phyloP scores from a whole-genome alignment of 2,797 vertebrate genomes.

The Halcyon badia region DNA sequence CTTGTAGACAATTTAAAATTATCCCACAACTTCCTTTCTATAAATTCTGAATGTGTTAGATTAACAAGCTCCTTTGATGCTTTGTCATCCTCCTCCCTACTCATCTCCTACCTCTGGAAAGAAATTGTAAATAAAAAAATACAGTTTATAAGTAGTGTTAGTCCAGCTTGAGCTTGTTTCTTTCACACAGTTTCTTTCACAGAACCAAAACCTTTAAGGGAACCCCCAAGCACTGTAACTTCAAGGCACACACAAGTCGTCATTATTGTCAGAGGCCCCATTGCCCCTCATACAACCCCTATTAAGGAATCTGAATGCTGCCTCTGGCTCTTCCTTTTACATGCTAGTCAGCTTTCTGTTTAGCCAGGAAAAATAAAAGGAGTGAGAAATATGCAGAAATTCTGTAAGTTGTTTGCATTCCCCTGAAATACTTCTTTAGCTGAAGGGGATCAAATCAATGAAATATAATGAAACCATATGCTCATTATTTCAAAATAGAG shows the following conservation, averaged over 20 bases:
- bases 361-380: conserved; percentile 71
- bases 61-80: neutral
- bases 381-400: conserved; percentile 72
- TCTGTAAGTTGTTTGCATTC: conserved; percentile 78
- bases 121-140: neutral
- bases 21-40: neutral
- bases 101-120: neutral
- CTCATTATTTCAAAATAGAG: conserved; percentile 82
- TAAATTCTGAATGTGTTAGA: neutral
- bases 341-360: conserved; percentile 65
- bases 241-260: neutral
- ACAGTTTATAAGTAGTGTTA: neutral
- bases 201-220: neutral
- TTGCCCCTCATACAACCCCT: neutral
- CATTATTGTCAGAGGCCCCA: neutral
- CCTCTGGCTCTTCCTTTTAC: conserved; percentile 57
- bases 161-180: neutral
- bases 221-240: neutral
- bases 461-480: conserved; percentile 86
- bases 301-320: conserved; percentile 30
- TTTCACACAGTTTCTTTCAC: neutral
- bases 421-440: conserved; percentile 80
- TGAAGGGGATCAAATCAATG: conserved; percentile 83
- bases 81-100: neutral
- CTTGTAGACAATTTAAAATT: neutral